Base-by-base conservation (phyloP, 2,113 vertebrate species). In the Acanthisitta chloris region DNA sequence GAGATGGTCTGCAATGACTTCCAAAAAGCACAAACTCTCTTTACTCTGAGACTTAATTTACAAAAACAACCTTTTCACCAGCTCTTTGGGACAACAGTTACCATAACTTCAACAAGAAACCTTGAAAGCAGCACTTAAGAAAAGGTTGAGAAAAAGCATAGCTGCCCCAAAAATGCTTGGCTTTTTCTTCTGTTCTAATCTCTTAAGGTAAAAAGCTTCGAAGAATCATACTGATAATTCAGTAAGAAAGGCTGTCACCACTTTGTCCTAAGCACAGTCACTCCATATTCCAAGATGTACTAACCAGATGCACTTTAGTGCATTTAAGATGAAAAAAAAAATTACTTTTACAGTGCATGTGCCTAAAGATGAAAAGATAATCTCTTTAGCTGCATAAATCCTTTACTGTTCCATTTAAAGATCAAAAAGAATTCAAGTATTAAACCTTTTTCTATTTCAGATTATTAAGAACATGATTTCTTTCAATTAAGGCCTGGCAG, bases 361-460 rank as follows among this genome's bases (percentile, higher is more conserved):
- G 74, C 88, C 90, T 86, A 46, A 85, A 96, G 95, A 93, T 88
- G 74, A 89, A 94, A 87, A 93, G 71, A 89, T 95, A 85, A 92
- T 88, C 90, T 89, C 86, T 88, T 90, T 33, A 96, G 90, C 73
- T 96, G 73, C 38, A 72, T 45, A 97, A 95, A 83, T 94, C 91
- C 66, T 76, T 95, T 83, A 65, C 52, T 72, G 88, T 79, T 92
- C 78, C 90, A 88, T 81, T 81, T 90, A 84, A 93, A 94, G 95
- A 97, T 90, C 73, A 89, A 65, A 94, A 93, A 86, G 65, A 92
- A 90, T 88, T 97, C 79, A 78, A 81, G 70, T 92, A 94, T 76
- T 94, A 96, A 92, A 94, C 87, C 55, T 17, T 72, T 90, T 88
- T 80, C 74, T 64, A 58, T 94, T 97, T 64, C 92, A 85, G 88